Evolutionary conservation across 2,113 vertebrate genomes (phyloP).

Genomic region (Entelurus aequoreus): DNA sequence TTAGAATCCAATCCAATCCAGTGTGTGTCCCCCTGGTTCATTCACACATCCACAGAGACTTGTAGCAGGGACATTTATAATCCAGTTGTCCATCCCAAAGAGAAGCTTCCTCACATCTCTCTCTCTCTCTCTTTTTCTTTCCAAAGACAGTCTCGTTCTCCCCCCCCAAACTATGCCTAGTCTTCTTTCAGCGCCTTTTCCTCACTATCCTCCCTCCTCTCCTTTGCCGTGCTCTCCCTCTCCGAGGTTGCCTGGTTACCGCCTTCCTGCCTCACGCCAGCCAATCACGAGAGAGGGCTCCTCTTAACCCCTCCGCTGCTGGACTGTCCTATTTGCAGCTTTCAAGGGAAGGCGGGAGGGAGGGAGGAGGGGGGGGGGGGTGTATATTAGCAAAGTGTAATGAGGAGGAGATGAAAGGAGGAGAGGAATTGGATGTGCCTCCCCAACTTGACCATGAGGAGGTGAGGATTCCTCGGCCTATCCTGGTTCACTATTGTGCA

Average conservation of each 20-base stretch:
- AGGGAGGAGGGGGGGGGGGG: constrained; percentile 24
- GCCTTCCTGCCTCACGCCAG: constrained; percentile 70
- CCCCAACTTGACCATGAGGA: no score
- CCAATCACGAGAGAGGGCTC: constrained; percentile 66
- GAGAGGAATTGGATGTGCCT: background rate
- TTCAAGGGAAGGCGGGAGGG: constrained; percentile 38
- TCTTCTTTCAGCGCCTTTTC: constrained; percentile 66
- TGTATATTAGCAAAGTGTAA: constrained; percentile 35
- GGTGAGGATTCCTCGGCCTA: background rate
- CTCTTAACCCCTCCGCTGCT: constrained; percentile 71
- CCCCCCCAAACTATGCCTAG: constrained; percentile 55
- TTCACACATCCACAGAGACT: constrained; percentile 59
- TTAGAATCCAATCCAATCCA: constrained; percentile 64
- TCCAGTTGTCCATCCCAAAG: constrained; percentile 72
- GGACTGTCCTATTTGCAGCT: constrained; percentile 72
- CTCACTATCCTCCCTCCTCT: constrained; percentile 13
- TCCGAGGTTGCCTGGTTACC: constrained; percentile 82
- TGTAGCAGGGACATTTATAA: constrained; percentile 56
- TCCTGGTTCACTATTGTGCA: background rate
- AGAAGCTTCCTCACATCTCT: constrained; percentile 71
- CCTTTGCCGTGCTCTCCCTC: constrained; percentile 46
- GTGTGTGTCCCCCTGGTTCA: constrained; percentile 41
- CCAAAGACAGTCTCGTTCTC: constrained; percentile 37
- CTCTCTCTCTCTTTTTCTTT: constrained; percentile 58
- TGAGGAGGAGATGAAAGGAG: constrained; percentile 35